phyloP scores from a whole-genome alignment of 2,888 invertebrate species.

The Mythimna impura region DNA sequence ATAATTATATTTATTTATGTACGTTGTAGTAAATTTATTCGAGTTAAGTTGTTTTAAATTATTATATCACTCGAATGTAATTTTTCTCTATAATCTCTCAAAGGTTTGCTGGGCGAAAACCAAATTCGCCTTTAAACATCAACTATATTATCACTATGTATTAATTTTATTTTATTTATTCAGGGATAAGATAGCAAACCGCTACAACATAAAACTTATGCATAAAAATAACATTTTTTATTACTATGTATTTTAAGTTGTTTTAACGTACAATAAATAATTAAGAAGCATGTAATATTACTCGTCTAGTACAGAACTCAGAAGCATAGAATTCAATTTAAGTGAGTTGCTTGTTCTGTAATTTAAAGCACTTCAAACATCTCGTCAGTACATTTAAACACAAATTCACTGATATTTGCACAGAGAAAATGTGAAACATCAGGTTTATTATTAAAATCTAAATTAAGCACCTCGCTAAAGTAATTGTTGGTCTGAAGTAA shows the following conservation, averaged over 20 bases:
- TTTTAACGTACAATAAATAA: background rate
- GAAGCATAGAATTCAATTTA: background rate
- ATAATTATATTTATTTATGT: too few relatives aligned
- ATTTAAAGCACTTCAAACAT: conserved; percentile 16
- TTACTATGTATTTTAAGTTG: background rate
- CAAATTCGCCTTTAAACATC: background rate
- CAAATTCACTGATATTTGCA: conserved; percentile 23
- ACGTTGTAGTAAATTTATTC: too few relatives aligned
- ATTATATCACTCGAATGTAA: background rate
- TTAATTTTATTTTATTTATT: too few relatives aligned
- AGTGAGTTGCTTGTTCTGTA: conserved; percentile 15
- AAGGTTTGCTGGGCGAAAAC: background rate
- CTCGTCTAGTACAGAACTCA: background rate
- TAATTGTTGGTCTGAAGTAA: conserved; percentile 58
- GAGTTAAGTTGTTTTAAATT: background rate
- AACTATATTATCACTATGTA: background rate
- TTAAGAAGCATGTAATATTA: background rate
- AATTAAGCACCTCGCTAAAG: conserved; percentile 52
- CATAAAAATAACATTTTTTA: too few relatives aligned
- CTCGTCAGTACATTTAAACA: conserved; percentile 17
- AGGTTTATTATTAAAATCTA: conserved; percentile 55
- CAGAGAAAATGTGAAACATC: conserved; percentile 37
- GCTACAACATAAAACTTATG: too few relatives aligned
- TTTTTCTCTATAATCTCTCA: background rate
- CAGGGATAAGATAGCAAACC: too few relatives aligned